Evolutionary conservation across 2,888 invertebrate genomes (phyloP).

Genomic region (Sialis fuliginosa): DNA sequence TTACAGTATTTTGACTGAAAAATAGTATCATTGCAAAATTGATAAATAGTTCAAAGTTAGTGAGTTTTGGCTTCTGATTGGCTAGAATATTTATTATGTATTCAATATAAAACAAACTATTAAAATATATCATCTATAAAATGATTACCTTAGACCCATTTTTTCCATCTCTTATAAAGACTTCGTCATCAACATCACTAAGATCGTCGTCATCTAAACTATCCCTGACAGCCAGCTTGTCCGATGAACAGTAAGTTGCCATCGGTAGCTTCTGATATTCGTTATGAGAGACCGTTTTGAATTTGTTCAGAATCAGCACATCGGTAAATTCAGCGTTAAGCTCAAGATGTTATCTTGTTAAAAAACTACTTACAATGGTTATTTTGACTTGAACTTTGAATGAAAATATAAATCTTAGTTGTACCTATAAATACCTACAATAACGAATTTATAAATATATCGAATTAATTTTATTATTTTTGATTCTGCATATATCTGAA

Average conservation of each 20-base stretch:
- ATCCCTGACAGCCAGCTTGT: constrained; percentile 34
- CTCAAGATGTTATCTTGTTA: not conserved
- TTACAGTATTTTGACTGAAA: not conserved
- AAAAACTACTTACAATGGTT: not conserved
- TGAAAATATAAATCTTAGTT: too few species aligned
- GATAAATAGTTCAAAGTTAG: too few species aligned
- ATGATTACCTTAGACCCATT: constrained; percentile 35
- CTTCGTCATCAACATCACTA: constrained; percentile 62
- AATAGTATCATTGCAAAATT: too few species aligned
- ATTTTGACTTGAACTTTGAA: too few species aligned
- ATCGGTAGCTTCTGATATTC: not conserved
- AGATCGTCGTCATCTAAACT: constrained; percentile 53
- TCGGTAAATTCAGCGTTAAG: not conserved
- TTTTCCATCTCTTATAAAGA: constrained; percentile 55
- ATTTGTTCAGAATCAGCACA: not conserved
- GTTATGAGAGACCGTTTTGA: not conserved
- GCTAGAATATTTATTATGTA: too few species aligned
- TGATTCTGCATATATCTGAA: too few species aligned
- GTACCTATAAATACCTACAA: too few species aligned
- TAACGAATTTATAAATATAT: too few species aligned
- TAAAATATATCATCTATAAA: too few species aligned
- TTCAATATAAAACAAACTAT: too few species aligned
- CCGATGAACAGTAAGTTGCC: constrained; percentile 1
- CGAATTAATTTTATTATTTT: too few species aligned
- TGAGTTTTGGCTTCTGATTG: too few species aligned